Evolutionary conservation across 2,113 vertebrate genomes (phyloP).

Genomic region (Capreolus pygargus): DNA sequence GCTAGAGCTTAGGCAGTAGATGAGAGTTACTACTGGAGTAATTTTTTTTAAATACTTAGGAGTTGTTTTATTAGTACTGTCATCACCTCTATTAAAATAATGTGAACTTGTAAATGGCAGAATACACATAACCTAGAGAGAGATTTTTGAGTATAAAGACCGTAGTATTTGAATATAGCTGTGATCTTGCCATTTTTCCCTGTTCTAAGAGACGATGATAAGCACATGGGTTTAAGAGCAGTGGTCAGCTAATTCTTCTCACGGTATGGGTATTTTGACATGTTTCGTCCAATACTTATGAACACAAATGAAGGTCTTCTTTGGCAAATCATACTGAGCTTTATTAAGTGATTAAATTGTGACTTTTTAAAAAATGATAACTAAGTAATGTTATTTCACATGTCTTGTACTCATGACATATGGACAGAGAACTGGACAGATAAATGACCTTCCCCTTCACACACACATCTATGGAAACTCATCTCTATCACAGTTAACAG

Average conservation of each 20-base stretch:
- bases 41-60: background rate
- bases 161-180: background rate
- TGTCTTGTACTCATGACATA: background rate
- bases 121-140: background rate
- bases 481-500: background rate
- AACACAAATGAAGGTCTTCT: background rate
- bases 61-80: background rate
- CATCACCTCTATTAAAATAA: background rate
- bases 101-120: background rate
- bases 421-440: background rate
- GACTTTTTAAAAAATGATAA: background rate
- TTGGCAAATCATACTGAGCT: background rate
- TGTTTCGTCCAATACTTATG: background rate
- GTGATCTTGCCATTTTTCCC: background rate
- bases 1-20: background rate
- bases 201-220: background rate
- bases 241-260: background rate
- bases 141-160: background rate
- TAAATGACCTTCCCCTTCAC: background rate
- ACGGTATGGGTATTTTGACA: background rate
- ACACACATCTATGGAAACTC: background rate
- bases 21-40: background rate
- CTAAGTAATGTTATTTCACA: background rate
- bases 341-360: background rate
- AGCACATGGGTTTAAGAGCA: background rate